Evolutionary conservation across 2,113 vertebrate species (phyloP).

Genomic region (Tachuris rubrigastra): DNA sequence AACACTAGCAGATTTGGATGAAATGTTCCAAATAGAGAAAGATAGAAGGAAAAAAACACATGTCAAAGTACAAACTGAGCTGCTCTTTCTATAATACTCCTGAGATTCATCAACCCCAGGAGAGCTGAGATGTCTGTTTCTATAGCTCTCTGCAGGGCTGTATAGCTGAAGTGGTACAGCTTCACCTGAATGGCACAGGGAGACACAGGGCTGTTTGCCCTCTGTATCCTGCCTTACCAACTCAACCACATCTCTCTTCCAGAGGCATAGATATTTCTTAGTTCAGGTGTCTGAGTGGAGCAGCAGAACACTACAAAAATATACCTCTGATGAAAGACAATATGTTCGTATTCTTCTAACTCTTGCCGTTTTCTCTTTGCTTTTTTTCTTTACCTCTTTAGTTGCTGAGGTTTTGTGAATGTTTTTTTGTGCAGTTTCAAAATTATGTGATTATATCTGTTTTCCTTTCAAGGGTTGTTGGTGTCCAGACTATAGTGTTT

Average conservation of each 20-base stretch:
- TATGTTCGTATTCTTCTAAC: neutral
- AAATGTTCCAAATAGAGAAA: neutral
- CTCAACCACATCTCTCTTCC: neutral
- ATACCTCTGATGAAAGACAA: neutral
- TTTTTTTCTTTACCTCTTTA: neutral
- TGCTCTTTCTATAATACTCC: neutral
- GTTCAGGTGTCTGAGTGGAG: neutral
- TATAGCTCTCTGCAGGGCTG: neutral
- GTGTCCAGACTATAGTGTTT: neutral
- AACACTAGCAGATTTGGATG: neutral
- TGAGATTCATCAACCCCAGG: neutral
- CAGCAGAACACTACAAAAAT: neutral
- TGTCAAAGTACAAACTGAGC: neutral
- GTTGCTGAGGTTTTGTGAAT: neutral
- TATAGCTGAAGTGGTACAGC: neutral
- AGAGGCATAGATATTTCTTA: neutral
- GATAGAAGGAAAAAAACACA: neutral
- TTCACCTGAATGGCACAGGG: neutral
- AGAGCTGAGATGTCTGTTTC: neutral
- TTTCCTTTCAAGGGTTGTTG: neutral
- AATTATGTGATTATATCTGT: neutral
- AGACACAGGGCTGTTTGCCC: accelerated
- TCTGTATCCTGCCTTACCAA: neutral
- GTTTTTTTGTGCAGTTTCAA: neutral
- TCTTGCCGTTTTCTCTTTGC: neutral